Evolutionary conservation across 2,888 invertebrate species (phyloP).

Genomic region (Agrochola circellaris): DNA sequence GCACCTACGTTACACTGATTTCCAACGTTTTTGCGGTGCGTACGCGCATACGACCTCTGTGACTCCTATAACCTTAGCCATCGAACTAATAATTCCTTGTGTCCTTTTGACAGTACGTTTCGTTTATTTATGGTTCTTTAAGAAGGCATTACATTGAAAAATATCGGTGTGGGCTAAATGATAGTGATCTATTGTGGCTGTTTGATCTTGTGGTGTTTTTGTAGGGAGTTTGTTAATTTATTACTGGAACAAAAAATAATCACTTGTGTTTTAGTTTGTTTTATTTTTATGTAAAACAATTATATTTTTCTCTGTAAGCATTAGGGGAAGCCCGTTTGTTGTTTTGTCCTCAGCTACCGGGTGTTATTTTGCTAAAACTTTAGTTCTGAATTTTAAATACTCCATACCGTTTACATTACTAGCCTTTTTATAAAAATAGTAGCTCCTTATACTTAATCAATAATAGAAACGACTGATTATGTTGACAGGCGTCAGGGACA

Average conservation of each 20-base stretch:
- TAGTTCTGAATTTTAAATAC: not conserved
- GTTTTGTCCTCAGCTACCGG: not conserved
- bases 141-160: conserved; percentile 47
- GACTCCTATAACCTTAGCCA: conserved; percentile 72
- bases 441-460: not conserved
- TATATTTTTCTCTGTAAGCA: not conserved
- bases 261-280: not conserved
- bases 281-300: not conserved
- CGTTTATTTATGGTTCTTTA: conserved; percentile 50
- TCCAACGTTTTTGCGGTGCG: conserved; percentile 60
- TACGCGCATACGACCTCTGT: conserved; percentile 64
- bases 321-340: not conserved
- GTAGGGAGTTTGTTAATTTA: not conserved
- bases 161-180: conserved; percentile 28
- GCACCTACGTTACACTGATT: conserved; percentile 36
- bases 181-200: conserved; percentile 23
- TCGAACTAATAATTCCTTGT: conserved; percentile 59
- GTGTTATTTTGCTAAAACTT: not conserved
- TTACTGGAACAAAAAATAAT: not conserved
- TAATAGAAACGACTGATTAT: not conserved
- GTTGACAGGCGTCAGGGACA: too few species aligned
- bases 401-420: not conserved
- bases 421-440: not conserved
- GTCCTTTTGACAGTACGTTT: conserved; percentile 59
- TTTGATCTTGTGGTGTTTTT: conserved; percentile 29